Evolutionary conservation across 1,140 invertebrate species (phyloP), one percentile per base, ranked within the genome.

Genomic region (Ips typographus): DNA sequence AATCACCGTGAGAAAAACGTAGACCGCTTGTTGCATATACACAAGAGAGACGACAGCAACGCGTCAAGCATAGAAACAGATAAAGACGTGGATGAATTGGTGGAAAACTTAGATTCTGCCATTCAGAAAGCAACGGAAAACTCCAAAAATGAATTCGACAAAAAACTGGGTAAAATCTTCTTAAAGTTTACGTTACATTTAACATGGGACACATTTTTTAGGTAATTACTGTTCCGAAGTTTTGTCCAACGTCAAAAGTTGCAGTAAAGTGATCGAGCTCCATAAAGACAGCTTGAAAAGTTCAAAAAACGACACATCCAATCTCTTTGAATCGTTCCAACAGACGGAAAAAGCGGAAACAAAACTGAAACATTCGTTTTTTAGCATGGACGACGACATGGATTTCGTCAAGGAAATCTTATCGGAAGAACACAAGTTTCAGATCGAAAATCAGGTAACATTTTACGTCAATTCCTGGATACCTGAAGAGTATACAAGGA

Each of bases 181-280:
- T 22, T 22, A 2, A 41, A 39, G 7, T 58, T 58, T 58, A 59
- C 44, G 2, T 5, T 22, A 22, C 22, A 22, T 22, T 22, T 22
- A 22, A 22, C 22, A 22, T 22, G 22, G 22, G 22, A 22, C 22
- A 22, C 53, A 39, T 36, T 39, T 69, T 69, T 69, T 37, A 64
- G 70, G 64, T 60, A 51, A 40, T n/a, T 83, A 81, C 49, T 84
- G 82, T 71, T 81, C 81, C 65, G 80, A 82, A 41, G 82, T 84
- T 1, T 78, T 84, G 22, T 77, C 78, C 67, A 81, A 83, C 49
- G 82, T 84, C 49, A 82, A 84, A 68, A 82, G 79, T 55, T 84
- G 82, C 65, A 81, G 74, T 60, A 80, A 81, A 76, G 77, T 82
- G 22, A 81, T 85, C 4, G 81, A 85, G 56, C 77, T 73, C 44